Evolutionary conservation across 2,888 invertebrate species (phyloP).

Genomic region (Tipula vernalis): DNA sequence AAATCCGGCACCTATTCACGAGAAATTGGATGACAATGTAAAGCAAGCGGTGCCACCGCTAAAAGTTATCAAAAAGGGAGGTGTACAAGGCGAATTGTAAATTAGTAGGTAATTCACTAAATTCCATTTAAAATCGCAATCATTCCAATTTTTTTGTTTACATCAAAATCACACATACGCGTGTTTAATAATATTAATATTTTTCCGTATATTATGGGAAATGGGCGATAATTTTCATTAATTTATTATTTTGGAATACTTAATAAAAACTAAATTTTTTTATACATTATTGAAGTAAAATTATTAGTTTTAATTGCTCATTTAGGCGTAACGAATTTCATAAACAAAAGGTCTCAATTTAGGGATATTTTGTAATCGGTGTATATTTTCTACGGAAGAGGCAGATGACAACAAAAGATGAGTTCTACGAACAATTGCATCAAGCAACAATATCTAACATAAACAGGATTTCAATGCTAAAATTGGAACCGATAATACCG

Average conservation of each 20-base stretch:
- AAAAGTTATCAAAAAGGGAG: conserved; percentile 47
- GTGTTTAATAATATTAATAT: background rate
- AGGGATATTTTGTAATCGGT: too few relatives aligned
- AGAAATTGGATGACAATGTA: conserved; percentile 42
- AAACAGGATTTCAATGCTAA: too few relatives aligned
- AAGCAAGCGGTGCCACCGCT: conserved; percentile 42
- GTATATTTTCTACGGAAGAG: too few relatives aligned
- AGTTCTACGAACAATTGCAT: too few relatives aligned
- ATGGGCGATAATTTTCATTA: background rate
- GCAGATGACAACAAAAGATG: too few relatives aligned
- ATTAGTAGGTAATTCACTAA: background rate
- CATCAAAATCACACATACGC: background rate
- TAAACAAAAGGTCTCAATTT: too few relatives aligned
- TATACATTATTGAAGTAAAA: background rate
- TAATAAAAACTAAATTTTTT: background rate
- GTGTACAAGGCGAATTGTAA: conserved; percentile 34
- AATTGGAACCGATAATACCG: too few relatives aligned
- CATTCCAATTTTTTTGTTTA: background rate
- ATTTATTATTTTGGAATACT: background rate
- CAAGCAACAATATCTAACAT: too few relatives aligned
- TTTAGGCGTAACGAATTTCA: too few relatives aligned
- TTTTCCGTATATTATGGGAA: background rate
- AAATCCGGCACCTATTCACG: conserved; percentile 39
- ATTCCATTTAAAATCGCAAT: background rate
- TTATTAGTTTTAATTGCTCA: background rate